A percentile compares a stretch with the other conserved stretches of the same genome.
These are phyloP conservation scores for Hybognathus amarus DNA, from an alignment of 2,797 vertebrate genomes.

Conservation along the genomic window DNA sequence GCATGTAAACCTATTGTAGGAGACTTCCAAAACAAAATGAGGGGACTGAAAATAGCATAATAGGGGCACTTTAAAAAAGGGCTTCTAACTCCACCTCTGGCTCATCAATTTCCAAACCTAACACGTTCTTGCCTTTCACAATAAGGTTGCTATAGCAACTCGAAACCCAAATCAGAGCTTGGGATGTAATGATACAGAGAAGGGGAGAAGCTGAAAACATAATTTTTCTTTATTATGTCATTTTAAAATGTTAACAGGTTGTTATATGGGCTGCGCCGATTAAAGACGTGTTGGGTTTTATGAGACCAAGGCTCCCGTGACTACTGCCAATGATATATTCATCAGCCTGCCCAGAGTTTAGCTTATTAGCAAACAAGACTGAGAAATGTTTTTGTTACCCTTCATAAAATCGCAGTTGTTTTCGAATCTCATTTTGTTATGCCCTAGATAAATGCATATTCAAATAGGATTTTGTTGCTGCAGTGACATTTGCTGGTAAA, in stretches of 20 bases:
- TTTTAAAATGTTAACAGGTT: slow-evolving; percentile 48
- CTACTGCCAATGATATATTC: slow-evolving; percentile 29
- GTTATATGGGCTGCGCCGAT: slow-evolving; percentile 15
- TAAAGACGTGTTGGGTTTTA: slow-evolving; percentile 22
- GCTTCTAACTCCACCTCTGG: slow-evolving; percentile 10
- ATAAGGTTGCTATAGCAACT: slow-evolving; percentile 42
- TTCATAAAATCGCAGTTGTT: slow-evolving; percentile 35
- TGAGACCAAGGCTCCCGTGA: neutral
- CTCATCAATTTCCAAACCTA: slow-evolving; percentile 29
- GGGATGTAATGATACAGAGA: slow-evolving; percentile 31
- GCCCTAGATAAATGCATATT: slow-evolving; percentile 37
- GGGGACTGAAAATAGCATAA: too few species aligned
- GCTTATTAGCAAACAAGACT: slow-evolving; percentile 32
- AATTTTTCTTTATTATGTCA: slow-evolving; percentile 30
- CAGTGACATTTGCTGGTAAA: slow-evolving; percentile 38
- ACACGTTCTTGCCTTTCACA: neutral
- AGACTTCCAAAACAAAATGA: too few species aligned
- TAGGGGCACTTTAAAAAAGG: too few species aligned
- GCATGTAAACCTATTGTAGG: too few species aligned
- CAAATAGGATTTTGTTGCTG: slow-evolving; percentile 25
- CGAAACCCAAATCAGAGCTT: slow-evolving; percentile 22
- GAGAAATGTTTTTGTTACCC: slow-evolving; percentile 29
- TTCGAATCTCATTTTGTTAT: slow-evolving; percentile 24
- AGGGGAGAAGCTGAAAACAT: neutral
- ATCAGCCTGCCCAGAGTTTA: slow-evolving; percentile 24